Percentiles rank a stretch among this genome's conserved stretches.
Evolutionary conservation across 2,888 invertebrate genomes (phyloP).

Genomic region (Tipula confusa): DNA sequence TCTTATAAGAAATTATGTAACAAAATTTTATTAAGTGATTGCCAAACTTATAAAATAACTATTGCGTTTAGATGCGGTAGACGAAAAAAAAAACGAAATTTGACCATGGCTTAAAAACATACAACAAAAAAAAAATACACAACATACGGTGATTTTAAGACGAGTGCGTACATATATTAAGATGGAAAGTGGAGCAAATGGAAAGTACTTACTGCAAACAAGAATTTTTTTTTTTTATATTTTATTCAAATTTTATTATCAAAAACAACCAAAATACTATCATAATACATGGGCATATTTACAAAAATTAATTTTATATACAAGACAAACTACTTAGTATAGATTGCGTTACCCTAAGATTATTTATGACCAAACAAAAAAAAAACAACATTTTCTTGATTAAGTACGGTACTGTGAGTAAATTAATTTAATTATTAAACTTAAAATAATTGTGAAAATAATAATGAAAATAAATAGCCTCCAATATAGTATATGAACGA

Average conservation of each 20-base stretch:
- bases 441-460: slow-evolving; percentile 30
- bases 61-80: background rate
- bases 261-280: background rate
- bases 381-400: background rate
- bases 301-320: background rate
- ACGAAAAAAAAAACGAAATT: background rate
- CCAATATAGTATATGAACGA: slow-evolving; percentile 53
- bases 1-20: background rate
- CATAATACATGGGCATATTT: background rate
- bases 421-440: background rate
- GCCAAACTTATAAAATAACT: background rate
- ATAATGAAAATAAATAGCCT: slow-evolving; percentile 30
- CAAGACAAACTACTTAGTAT: background rate
- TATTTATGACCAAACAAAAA: background rate
- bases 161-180: background rate
- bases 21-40: background rate
- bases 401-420: background rate
- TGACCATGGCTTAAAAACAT: background rate
- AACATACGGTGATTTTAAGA: background rate
- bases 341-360: background rate
- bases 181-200: background rate
- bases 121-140: background rate
- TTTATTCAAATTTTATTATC: background rate
- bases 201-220: background rate
- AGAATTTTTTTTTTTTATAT: background rate